phyloP scores from a whole-genome alignment of 2,888 invertebrate species.

The Dryadula phaetusa region DNA sequence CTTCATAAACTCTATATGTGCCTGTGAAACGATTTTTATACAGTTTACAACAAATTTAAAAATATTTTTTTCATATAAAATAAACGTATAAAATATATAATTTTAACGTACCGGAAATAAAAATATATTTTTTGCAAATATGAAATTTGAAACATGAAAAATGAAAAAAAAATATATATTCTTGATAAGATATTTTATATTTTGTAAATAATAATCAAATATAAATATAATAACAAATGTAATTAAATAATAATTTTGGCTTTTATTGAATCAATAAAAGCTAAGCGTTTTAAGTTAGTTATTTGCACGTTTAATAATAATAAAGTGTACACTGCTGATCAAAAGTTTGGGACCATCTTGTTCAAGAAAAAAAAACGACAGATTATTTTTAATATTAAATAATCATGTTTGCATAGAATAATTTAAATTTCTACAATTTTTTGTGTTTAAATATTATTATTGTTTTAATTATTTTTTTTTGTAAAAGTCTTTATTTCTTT shows the following conservation, averaged over 20 bases:
- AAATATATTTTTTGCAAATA: background rate
- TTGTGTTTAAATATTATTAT: no score
- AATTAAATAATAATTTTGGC: slow-evolving; percentile 15
- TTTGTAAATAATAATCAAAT: slow-evolving; percentile 17
- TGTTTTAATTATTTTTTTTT: no score
- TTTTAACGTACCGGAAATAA: background rate
- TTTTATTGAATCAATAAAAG: slow-evolving; percentile 53
- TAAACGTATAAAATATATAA: background rate
- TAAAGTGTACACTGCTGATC: background rate
- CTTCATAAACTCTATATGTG: no score
- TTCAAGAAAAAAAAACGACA: no score
- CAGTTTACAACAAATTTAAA: background rate
- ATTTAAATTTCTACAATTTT: no score
- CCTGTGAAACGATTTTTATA: no score
- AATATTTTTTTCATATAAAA: background rate
- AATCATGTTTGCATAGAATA: no score
- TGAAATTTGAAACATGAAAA: background rate
- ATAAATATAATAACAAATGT: background rate
- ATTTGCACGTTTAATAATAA: slow-evolving; percentile 6
- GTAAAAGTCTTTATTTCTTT: background rate
- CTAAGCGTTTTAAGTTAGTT: background rate
- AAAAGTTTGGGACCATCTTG: background rate
- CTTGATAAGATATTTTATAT: background rate
- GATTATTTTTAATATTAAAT: no score
- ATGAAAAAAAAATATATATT: background rate